Conservation (phyloP, 2,888 invertebrate genomes). For the Mongoloraphidia duomilia region DNA sequence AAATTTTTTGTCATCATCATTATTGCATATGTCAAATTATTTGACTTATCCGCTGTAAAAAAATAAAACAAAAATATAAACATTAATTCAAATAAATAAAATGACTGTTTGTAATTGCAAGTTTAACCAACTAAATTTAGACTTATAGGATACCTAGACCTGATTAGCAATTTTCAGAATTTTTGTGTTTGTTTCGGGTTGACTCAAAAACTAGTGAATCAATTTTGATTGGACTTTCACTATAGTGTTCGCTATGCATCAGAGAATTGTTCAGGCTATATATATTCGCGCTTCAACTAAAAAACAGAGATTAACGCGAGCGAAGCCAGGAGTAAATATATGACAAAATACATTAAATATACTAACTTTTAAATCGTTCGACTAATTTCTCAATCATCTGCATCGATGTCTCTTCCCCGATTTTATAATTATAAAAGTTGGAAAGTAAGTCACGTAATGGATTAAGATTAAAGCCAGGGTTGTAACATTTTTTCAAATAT, state of each 20-base stretch:
- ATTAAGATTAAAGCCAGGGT: conserved; percentile 22
- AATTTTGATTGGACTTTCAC: too few species aligned
- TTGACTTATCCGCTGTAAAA: background rate
- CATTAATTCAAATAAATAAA: too few species aligned
- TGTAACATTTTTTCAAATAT: conserved; percentile 19
- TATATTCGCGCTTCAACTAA: too few species aligned
- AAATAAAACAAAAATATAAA: background rate
- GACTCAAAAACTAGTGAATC: too few species aligned
- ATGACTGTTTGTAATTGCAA: too few species aligned
- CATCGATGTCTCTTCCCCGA: conserved; percentile 6
- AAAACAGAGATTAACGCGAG: too few species aligned
- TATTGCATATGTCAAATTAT: background rate
- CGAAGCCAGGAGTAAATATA: background rate
- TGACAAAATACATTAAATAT: background rate
- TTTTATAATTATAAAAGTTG: conserved; percentile 28
- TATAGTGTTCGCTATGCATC: too few species aligned
- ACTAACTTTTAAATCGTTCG: background rate
- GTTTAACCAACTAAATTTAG: too few species aligned
- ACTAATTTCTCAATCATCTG: background rate
- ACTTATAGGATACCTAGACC: too few species aligned
- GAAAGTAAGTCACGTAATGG: conserved; percentile 24
- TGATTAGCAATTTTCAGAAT: too few species aligned
- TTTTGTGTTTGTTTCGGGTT: too few species aligned
- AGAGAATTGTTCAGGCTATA: too few species aligned
- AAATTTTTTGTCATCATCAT: background rate